These are phyloP conservation scores for Epizoanthus illoricatus DNA, from an alignment of 92 coral and sea anemone genomes.

Conservation along the genomic window DNA sequence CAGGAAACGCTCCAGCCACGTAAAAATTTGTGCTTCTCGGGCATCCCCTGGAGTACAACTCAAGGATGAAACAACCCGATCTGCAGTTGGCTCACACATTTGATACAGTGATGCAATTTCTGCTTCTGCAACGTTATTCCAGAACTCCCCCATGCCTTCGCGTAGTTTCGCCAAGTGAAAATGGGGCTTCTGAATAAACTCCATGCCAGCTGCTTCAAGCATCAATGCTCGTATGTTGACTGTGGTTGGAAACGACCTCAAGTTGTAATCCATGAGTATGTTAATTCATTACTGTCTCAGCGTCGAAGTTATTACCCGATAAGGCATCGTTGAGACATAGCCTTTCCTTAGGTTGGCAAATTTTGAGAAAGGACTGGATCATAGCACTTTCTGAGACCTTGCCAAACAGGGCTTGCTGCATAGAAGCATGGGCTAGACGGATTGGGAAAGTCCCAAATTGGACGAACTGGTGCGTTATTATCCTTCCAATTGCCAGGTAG, in stretches of 20 bases:
- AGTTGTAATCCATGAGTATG: slow-evolving; percentile 5
- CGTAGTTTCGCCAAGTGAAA: background rate
- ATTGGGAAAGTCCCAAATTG: slow-evolving; percentile 62
- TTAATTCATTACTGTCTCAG: background rate
- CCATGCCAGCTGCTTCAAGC: background rate
- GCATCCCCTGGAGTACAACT: too few relatives aligned
- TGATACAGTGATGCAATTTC: too few relatives aligned
- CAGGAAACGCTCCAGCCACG: too few relatives aligned
- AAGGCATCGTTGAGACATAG: too few relatives aligned
- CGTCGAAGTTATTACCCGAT: background rate
- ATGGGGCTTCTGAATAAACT: slow-evolving; percentile 2
- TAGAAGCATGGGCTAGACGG: slow-evolving; percentile 44
- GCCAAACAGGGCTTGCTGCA: slow-evolving; percentile 42
- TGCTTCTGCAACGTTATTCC: too few relatives aligned
- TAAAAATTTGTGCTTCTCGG: too few relatives aligned
- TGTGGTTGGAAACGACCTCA: slow-evolving; percentile 9
- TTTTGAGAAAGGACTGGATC: slow-evolving; percentile 24
- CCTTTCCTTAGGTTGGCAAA: background rate
- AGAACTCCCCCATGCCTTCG: slow-evolving; percentile 8
- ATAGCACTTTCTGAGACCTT: slow-evolving; percentile 34
- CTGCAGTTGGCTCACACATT: too few relatives aligned
- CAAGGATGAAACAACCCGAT: too few relatives aligned
- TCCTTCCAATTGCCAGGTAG: slow-evolving; percentile 56
- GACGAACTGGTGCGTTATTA: slow-evolving; percentile 51
- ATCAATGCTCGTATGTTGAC: background rate